Conservation (phyloP, 2,113 vertebrate genomes). For the Erinaceus europaeus region DNA sequence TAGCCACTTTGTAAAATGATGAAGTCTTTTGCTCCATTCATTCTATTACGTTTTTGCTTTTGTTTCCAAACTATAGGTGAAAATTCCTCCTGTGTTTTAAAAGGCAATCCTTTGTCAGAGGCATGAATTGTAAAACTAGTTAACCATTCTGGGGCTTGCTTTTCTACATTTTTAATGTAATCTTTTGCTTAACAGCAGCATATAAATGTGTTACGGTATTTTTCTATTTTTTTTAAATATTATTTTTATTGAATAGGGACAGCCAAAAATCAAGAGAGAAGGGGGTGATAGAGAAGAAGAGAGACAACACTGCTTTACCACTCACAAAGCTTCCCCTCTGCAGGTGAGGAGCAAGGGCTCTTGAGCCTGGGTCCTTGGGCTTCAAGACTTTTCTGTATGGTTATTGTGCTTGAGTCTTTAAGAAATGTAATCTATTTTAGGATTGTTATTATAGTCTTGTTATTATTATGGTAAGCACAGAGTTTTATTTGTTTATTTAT, state of each 20-base stretch:
- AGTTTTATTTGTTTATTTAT: background rate
- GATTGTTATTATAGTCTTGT: background rate
- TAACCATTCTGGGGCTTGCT: background rate
- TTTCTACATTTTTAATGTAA: background rate
- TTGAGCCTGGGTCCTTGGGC: too few relatives aligned
- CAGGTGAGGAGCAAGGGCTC: too few relatives aligned
- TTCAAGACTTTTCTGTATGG: too few relatives aligned
- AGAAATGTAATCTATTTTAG: background rate
- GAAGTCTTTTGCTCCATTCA: background rate
- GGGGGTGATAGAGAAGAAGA: too few relatives aligned
- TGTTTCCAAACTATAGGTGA: background rate
- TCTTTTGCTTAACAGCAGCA: background rate
- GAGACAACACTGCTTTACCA: too few relatives aligned
- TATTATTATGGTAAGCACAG: background rate
- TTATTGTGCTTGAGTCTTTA: too few relatives aligned
- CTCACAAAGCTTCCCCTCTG: too few relatives aligned
- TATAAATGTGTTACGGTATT: background rate
- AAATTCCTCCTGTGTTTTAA: background rate
- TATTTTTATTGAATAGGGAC: too few relatives aligned
- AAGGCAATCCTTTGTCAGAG: background rate
- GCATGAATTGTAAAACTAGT: background rate
- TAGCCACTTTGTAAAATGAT: too few relatives aligned
- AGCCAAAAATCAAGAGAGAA: too few relatives aligned
- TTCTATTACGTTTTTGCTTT: background rate
- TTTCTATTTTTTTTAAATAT: background rate